A percentile compares a stretch with the other conserved stretches of the same genome.
Evolutionary conservation across 2,888 invertebrate species (phyloP).

Genomic region (Tenodera sinensis): DNA sequence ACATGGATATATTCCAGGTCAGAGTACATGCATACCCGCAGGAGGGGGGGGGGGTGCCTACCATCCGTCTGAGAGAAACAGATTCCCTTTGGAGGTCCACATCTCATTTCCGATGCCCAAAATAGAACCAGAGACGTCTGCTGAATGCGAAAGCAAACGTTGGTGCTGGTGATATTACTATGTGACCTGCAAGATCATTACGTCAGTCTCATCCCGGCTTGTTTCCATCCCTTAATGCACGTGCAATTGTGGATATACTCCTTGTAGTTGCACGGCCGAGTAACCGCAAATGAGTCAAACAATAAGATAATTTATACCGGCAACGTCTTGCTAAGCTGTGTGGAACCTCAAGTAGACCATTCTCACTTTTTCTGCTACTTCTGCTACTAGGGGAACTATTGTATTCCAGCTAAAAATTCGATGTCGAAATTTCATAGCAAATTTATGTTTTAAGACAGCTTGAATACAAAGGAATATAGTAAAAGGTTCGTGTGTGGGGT

Average conservation of each 20-base stretch:
- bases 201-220: background rate
- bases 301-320: no score
- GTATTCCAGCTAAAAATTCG: no score
- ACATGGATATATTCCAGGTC: background rate
- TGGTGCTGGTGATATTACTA: background rate
- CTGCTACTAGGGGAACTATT: no score
- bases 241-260: background rate
- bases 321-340: no score
- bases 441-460: no score
- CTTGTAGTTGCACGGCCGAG: background rate
- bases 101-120: background rate
- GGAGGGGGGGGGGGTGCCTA: no score
- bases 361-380: no score
- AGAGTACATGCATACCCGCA: background rate
- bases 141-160: background rate
- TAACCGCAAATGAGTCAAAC: background rate
- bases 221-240: background rate
- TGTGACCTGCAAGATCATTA: background rate
- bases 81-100: background rate
- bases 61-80: background rate
- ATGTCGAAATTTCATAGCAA: no score
- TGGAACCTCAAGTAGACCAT: no score
- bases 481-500: no score
- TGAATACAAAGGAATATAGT: no score
- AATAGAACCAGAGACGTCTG: background rate